Conservation (phyloP, 2,113 vertebrate species). For the Microtus pennsylvanicus region DNA sequence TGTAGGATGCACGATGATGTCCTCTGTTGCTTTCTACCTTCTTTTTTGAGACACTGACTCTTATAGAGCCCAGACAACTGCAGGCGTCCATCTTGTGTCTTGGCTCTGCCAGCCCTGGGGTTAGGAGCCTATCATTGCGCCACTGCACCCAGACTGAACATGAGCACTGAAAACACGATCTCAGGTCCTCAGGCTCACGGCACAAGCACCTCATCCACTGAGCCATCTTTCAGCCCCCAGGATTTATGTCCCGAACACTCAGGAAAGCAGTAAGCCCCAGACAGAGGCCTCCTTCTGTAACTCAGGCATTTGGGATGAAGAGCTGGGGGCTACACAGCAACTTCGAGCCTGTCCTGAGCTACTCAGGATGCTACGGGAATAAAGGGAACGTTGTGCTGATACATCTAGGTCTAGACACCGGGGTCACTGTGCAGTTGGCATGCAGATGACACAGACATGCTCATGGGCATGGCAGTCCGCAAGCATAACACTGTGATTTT, state of each 20-base stretch:
- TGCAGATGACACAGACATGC: neutral
- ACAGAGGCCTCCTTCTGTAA: neutral
- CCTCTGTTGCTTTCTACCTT: neutral
- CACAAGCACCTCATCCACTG: neutral
- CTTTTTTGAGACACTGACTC: neutral
- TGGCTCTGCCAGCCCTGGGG: neutral
- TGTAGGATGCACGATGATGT: neutral
- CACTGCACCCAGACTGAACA: neutral
- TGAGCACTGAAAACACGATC: no score
- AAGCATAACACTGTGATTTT: neutral
- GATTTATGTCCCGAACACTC: conserved; percentile 2
- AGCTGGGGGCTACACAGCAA: neutral
- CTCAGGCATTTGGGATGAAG: neutral
- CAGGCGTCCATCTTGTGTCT: neutral
- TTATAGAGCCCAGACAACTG: neutral
- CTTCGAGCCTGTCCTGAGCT: neutral
- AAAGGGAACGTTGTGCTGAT: neutral
- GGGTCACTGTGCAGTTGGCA: neutral
- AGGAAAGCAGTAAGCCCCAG: neutral
- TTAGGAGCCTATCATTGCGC: neutral
- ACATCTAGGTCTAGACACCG: neutral
- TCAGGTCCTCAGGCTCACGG: neutral
- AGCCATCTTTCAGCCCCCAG: neutral
- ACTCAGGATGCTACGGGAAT: neutral
- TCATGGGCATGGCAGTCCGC: neutral